Evolutionary conservation across 2,888 invertebrate genomes (phyloP), one percentile per base, ranked within the genome.

Genomic region (Malacosoma neustria): DNA sequence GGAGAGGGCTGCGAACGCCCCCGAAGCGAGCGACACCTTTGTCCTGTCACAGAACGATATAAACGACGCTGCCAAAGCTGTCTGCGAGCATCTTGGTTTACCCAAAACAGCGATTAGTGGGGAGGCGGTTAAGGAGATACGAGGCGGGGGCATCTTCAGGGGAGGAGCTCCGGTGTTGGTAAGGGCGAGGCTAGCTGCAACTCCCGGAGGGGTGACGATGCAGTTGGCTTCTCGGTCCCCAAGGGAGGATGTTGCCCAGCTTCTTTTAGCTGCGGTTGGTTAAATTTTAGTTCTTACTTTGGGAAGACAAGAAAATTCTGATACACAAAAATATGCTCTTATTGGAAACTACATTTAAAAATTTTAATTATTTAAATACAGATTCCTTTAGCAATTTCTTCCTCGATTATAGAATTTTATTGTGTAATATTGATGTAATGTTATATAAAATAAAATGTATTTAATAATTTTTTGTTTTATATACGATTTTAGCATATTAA

Each of bases 1-100:
- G 94, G 94, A 94, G 36, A 88, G 91, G 30, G 89, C 91, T 0
- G 87, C 91, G 0, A 84, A 81, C 6, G 87, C 87, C 9, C 88
- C 89, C 0, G 96, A 97, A 80, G 89, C 94, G 5, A 96, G 96
- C 53, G 98, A 99, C 54, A 98, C 98, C 0, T 99, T 95, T 68
- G 93, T 94, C 0, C 82, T 99, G 11, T 91, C 95, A 0, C 80
- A 85, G 36, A 68, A 66, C 29, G 70, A 81, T 40, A 65, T 75
- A 0, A 61, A 54, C 2, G 75, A 79, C 0, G 85, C 85, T 0
- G 80, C 80, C 0, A 67, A 63, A 11, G 76, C 79, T 0, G 80
- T 85, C 5, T 82, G 82, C 35, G 75, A 75, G 37, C 80, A 80
- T 51, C 47, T 85, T 1, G 81, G 80, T 0, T 41, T 84, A 2